Evolutionary conservation across 2,888 invertebrate species (phyloP), one percentile per base, ranked within the genome.

Genomic region (Glyphotaelius pellucidus): DNA sequence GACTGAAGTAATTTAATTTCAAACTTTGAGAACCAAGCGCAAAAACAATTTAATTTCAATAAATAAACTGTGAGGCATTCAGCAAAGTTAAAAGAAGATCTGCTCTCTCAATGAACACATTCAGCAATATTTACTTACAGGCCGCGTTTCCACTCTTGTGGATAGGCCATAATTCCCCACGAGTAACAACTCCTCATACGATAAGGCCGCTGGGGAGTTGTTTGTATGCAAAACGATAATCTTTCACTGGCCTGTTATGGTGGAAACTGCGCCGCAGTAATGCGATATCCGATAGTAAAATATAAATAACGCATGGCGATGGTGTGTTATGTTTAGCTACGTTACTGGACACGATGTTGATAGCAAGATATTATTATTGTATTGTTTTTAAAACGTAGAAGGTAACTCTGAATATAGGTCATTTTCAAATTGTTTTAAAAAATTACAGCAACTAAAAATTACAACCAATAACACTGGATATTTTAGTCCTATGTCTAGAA

Each of bases 31-130:
- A 83, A 83, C 15, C 35, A n/a, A 35, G 19, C 32, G 31, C 19
- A 14, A 35, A 25, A 25, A 32, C 25, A 83, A 83, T 25, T 83
- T 19, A 83, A 38, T 83, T 83, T 35, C 32, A 83, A 83, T 83
- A 83, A 31, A 83, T n/a, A 35, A 83, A 32, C 19, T 83, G 35
- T 2, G 25, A 7, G 32, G 83, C 35, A 25, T 83, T 83, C 35
- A 35, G 32, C 83, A n/a, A 19, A 32, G 86, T 42, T 52, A 15
- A 30, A 52, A 87, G 30, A 47, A 87, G 19, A 67, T 87, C 87
- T 87, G 14, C 15, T 15, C 19, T 87, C 35, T 52, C 87, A 87
- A 87, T 87, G 87, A 67, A 67, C 14, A 67, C 87, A 52, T 87
- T 87, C 67, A 87, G 42, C 52, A 87, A 87, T 87, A 30, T 67